phyloP scores from a whole-genome alignment of 2,113 vertebrate genomes.

The Albula goreensis region DNA sequence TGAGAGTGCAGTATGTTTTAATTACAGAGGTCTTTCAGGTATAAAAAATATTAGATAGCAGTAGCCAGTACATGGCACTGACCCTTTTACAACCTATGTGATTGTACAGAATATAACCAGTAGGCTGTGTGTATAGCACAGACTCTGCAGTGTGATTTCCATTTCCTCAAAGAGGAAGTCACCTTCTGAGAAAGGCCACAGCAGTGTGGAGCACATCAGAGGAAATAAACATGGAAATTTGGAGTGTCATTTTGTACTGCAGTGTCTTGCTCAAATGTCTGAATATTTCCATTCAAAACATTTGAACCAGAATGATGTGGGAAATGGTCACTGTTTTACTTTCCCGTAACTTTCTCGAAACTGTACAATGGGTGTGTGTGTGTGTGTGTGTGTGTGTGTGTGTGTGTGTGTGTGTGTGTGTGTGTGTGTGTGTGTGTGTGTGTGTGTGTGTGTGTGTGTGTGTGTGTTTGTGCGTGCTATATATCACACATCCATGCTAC shows the following conservation, averaged over 20 bases:
- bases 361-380: too few species aligned
- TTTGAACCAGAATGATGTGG: background rate
- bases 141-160: constrained; percentile 58
- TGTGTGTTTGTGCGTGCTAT: too few species aligned
- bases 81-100: constrained; percentile 36
- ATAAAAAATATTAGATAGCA: background rate
- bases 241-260: constrained; percentile 41
- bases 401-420: too few species aligned
- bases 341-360: background rate
- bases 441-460: too few species aligned
- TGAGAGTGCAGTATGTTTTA: background rate
- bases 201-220: constrained; percentile 58
- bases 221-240: constrained; percentile 62
- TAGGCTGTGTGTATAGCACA: constrained; percentile 53
- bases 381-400: too few species aligned
- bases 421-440: too few species aligned
- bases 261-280: constrained; percentile 2
- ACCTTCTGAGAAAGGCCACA: constrained; percentile 57
- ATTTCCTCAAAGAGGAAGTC: constrained; percentile 66
- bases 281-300: background rate
- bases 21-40: background rate
- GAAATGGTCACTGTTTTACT: background rate
- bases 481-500: too few species aligned
- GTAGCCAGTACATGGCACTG: constrained; percentile 25
- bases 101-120: constrained; percentile 50